These are phyloP conservation scores for Pampus argenteus DNA, from an alignment of 2,797 vertebrate genomes.

Conservation along the genomic window DNA sequence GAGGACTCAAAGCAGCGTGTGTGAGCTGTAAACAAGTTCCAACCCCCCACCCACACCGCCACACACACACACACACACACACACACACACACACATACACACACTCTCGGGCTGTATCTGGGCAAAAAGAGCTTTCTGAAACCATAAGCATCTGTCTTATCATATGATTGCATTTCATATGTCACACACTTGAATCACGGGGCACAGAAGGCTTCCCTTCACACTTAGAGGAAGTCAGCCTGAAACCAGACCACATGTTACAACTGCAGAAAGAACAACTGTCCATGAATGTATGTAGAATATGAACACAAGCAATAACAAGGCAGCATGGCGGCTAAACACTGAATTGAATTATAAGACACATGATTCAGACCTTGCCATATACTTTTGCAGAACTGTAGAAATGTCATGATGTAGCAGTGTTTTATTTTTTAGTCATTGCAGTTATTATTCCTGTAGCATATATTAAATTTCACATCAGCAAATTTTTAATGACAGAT, in stretches of 20 bases:
- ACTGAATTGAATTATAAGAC: slow-evolving; percentile 29
- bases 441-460: neutral
- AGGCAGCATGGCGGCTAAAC: slow-evolving; percentile 39
- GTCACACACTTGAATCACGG: slow-evolving; percentile 70
- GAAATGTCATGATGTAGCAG: slow-evolving; percentile 14
- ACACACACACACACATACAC: slow-evolving; percentile 59
- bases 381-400: neutral
- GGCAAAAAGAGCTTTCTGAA: slow-evolving; percentile 82
- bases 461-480: neutral
- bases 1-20: slow-evolving; percentile 79
- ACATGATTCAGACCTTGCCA: slow-evolving; percentile 17
- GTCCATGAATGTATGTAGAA: slow-evolving; percentile 51
- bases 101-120: slow-evolving; percentile 77
- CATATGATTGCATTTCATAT: slow-evolving; percentile 73
- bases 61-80: slow-evolving; percentile 50
- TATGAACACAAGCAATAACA: slow-evolving; percentile 45
- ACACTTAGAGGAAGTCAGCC: slow-evolving; percentile 72
- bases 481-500: neutral
- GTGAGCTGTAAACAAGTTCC: slow-evolving; percentile 84
- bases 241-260: slow-evolving; percentile 65
- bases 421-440: neutral
- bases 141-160: slow-evolving; percentile 77
- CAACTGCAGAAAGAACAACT: slow-evolving; percentile 55
- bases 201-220: slow-evolving; percentile 68
- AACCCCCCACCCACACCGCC: slow-evolving; percentile 75